These are phyloP conservation scores for Dendroctonus ponderosae DNA, from an alignment of 1,140 invertebrate genomes.

Conservation along the genomic window DNA sequence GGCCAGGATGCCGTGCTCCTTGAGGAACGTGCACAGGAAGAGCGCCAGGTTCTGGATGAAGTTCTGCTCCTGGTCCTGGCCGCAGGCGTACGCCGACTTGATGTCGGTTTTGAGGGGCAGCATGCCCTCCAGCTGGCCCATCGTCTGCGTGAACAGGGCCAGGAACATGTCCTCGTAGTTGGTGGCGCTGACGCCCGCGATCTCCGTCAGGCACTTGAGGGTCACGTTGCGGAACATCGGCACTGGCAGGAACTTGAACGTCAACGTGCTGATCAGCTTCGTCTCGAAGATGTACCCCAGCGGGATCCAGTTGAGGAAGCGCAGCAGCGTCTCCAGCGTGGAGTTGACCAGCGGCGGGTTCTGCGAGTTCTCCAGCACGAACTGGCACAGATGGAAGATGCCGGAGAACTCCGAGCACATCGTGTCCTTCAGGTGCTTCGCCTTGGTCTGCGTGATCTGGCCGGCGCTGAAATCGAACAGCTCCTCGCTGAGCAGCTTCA, in stretches of 20 bases:
- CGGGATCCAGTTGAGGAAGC: conserved; percentile 99
- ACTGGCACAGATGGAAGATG: conserved; percentile 96
- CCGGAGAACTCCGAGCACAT: conserved; percentile 99
- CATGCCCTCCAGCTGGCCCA: conserved; percentile 90
- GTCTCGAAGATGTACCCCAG: conserved; percentile 99
- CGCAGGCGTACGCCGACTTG: conserved; percentile 87
- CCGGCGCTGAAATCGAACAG: conserved; percentile 98
- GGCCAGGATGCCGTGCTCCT: conserved; percentile 89
- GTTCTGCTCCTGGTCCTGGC: conserved; percentile 95
- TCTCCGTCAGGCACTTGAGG: conserved; percentile 97
- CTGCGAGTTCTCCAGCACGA: conserved; percentile 96
- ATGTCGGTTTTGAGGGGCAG: conserved; percentile 89
- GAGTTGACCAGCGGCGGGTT: conserved; percentile 92
- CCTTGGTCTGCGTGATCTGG: conserved; percentile 98
- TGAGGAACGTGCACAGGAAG: conserved; percentile 95
- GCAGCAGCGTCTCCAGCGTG: conserved; percentile 91
- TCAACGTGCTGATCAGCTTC: conserved; percentile 90
- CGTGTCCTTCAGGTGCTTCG: conserved; percentile 98
- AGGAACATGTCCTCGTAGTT: conserved; percentile 94
- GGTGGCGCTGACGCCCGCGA: conserved; percentile 82
- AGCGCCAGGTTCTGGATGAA: conserved; percentile 98
- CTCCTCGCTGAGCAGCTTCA: conserved; percentile 97
- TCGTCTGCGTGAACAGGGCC: conserved; percentile 83
- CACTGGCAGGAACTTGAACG: conserved; percentile 96
- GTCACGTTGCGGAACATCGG: conserved; percentile 98